Percentiles rank a stretch among this genome's conserved stretches.
Conservation (phyloP, 2,888 invertebrate species). For the Ligdia adustata region DNA sequence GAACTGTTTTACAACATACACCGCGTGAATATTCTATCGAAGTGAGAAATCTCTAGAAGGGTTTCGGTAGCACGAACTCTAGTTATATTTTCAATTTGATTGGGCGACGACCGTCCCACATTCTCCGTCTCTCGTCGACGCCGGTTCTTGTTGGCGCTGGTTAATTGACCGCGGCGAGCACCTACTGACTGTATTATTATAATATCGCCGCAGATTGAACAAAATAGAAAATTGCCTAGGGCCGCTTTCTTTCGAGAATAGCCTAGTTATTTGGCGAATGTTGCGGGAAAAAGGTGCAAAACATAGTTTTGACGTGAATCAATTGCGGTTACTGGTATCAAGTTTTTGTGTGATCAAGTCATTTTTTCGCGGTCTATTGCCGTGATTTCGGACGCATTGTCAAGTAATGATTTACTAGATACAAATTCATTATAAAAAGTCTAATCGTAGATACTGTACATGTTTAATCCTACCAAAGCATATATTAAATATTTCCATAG, state of each 20-base stretch:
- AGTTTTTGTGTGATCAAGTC: neutral
- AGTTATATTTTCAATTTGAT: slow-evolving; percentile 50
- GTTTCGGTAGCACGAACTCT: neutral
- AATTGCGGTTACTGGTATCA: slow-evolving; percentile 1
- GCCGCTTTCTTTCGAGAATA: slow-evolving; percentile 69
- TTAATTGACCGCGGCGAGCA: slow-evolving; percentile 69
- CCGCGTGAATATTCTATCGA: no score
- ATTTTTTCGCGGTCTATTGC: no score
- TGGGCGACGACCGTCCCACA: slow-evolving; percentile 54
- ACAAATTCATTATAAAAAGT: no score
- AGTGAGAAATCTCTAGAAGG: neutral
- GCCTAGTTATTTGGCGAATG: slow-evolving; percentile 58
- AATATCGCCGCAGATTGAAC: slow-evolving; percentile 72
- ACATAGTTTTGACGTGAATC: slow-evolving; percentile 32
- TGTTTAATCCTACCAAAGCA: no score
- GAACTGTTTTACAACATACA: no score
- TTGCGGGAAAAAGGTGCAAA: slow-evolving; percentile 50
- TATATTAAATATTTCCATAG: no score
- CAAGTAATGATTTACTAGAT: no score
- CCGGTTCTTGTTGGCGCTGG: slow-evolving; percentile 50
- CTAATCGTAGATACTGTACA: no score
- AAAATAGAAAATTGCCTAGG: slow-evolving; percentile 78
- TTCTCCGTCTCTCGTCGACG: no score
- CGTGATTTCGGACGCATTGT: no score
- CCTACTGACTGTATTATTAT: slow-evolving; percentile 68